Evolutionary conservation across 2,113 vertebrate species (phyloP), one percentile per base, ranked within the genome.

Genomic region (Chamaea fasciata): DNA sequence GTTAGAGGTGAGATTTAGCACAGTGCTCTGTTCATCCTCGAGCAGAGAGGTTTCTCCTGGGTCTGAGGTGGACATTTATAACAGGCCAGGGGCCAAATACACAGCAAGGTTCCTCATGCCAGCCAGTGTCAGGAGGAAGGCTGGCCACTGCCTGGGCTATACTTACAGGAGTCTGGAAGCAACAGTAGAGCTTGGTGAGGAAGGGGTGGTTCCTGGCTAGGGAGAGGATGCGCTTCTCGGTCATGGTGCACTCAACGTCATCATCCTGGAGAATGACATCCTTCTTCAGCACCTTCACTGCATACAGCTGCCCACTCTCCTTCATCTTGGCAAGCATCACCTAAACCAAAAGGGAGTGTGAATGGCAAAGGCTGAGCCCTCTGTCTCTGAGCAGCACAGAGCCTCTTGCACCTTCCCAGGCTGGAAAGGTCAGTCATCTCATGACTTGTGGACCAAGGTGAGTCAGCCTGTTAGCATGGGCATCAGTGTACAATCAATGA

Each of bases 181-280:
- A 99, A 96, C 99, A 99, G 98, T 98, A 99, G n/a, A 99, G 85
- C 97, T 99, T 98, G 44, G 99, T 99, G 97, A 99, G 99, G 98
- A 99, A 99, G 15, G 99, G 99, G 95, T 99, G 99, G 59, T 97
- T 98, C 90, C 98, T 94, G 16, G 99, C 99, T 67, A 99, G 92
- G 1, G 99, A 98, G 69, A 99, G 98, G 90, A 99, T 99, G 86
- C 99, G 98, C 73, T 99, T 99, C 95, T 99, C 99, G 0, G 99
- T 99, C 99, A 99, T 99, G 22, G 99, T 99, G 83, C 99, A 99
- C 41, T 99, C 99, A 35, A 99, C 99, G 3, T 99, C 99, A 0
- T 99, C 99, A 6, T 99, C 99, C 94, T 99, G 99, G 71, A 99
- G 97, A 90, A 99, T 99, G 65, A 99, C 99, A 23, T 99, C 99